Conservation (phyloP, 2,797 vertebrate species). For the Tangara arthus region DNA sequence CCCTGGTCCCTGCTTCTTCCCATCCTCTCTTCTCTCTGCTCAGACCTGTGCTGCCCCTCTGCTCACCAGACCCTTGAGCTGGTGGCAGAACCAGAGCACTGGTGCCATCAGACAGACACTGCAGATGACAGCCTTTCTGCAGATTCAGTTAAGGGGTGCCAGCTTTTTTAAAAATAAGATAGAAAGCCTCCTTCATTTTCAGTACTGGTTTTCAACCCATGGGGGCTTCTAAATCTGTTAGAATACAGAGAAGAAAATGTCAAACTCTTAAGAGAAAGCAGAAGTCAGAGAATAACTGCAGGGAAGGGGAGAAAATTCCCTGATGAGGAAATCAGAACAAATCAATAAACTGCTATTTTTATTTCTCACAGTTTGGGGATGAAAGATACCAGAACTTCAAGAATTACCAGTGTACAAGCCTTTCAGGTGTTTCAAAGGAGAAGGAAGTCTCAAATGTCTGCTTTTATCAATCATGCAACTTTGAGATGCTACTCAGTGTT, state of each 20-base stretch:
- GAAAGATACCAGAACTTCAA: not conserved
- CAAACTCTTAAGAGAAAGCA: not conserved
- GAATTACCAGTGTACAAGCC: not conserved
- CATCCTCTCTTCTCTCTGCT: not conserved
- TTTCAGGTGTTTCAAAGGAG: not conserved
- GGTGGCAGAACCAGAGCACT: rapidly evolving
- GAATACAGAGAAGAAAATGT: not conserved
- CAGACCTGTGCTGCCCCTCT: not conserved
- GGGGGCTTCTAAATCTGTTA: not conserved
- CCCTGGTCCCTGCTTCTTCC: not conserved
- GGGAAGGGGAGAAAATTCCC: not conserved
- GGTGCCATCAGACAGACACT: not conserved
- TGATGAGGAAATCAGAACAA: not conserved
- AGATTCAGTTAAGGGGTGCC: not conserved
- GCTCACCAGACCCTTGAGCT: not conserved
- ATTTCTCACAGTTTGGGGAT: not conserved
- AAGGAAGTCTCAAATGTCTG: not conserved
- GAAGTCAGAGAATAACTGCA: not conserved
- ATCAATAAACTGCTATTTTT: not conserved
- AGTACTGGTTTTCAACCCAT: not conserved
- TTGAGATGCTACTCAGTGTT: not conserved
- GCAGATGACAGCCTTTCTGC: not conserved
- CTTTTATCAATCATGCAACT: not conserved
- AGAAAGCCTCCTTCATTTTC: not conserved
- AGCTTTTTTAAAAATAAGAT: not conserved